These are phyloP conservation scores for Petromus typicus DNA, from an alignment of 2,113 vertebrate species.

Conservation along the genomic window DNA sequence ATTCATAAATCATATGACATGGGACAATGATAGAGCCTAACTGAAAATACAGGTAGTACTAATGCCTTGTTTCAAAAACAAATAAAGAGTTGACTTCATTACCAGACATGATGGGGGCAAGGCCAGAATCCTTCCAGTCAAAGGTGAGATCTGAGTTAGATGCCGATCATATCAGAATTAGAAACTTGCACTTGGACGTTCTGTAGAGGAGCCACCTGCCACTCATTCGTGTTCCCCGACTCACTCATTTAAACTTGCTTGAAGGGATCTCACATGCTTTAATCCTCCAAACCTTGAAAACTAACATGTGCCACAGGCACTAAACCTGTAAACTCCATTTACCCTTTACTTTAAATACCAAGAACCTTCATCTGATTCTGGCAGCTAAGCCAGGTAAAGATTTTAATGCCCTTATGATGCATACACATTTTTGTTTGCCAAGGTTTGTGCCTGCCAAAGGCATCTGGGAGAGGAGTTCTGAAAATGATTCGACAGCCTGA, in stretches of 20 bases:
- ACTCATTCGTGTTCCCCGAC: slow-evolving; percentile 53
- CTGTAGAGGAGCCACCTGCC: slow-evolving; percentile 59
- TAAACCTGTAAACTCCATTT: slow-evolving; percentile 71
- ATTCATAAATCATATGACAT: not conserved
- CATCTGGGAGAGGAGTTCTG: slow-evolving; percentile 71
- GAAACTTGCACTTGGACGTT: slow-evolving; percentile 62
- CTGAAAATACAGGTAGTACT: not conserved
- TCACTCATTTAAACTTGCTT: slow-evolving; percentile 74
- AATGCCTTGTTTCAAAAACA: slow-evolving; percentile 9
- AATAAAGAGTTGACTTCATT: not conserved
- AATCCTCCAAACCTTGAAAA: slow-evolving; percentile 73
- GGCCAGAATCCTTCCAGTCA: not conserved
- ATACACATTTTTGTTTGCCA: not conserved
- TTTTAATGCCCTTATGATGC: not conserved
- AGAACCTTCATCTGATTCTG: slow-evolving; percentile 4
- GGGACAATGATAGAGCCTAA: not conserved
- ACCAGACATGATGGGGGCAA: not conserved
- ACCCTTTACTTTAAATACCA: slow-evolving; percentile 56
- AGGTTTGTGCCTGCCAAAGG: slow-evolving; percentile 26
- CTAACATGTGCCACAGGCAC: slow-evolving; percentile 66
- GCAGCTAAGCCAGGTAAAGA: slow-evolving; percentile 55
- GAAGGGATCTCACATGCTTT: slow-evolving; percentile 60
- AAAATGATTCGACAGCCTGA: slow-evolving; percentile 69
- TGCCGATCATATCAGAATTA: slow-evolving; percentile 64
- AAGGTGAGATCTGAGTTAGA: slow-evolving; percentile 55